phyloP scores from a whole-genome alignment of 2,113 vertebrate genomes.

The Limnothrissa miodon region DNA sequence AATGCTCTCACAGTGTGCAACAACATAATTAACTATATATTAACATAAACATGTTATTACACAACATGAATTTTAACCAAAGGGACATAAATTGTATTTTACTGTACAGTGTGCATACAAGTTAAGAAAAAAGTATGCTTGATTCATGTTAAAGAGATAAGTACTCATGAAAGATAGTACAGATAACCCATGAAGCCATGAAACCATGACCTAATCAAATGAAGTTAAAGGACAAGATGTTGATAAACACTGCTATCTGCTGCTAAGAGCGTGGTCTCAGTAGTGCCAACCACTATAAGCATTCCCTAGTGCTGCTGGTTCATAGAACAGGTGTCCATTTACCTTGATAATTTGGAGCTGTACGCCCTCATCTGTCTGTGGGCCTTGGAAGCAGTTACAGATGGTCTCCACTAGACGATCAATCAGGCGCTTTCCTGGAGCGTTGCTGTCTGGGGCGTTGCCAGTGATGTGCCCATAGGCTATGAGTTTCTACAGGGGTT shows the following conservation, averaged over 20 bases:
- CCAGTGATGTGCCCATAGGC: conserved; percentile 97
- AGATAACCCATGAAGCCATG: neutral
- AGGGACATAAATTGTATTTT: no score
- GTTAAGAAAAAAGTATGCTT: neutral
- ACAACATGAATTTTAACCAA: neutral
- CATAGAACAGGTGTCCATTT: conserved; percentile 28
- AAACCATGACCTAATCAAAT: neutral
- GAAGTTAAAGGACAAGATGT: neutral
- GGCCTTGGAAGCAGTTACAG: conserved; percentile 94
- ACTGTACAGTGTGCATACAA: neutral
- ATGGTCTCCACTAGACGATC: conserved; percentile 94
- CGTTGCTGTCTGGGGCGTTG: conserved; percentile 86
- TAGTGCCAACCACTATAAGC: neutral
- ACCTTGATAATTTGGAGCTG: conserved; percentile 99
- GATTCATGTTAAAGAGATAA: no score
- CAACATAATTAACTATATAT: neutral
- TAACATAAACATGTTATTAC: neutral
- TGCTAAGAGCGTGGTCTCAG: no score
- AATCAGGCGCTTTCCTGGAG: conserved; percentile 88
- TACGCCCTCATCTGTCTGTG: conserved; percentile 95
- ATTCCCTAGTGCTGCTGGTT: neutral
- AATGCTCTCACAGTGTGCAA: neutral
- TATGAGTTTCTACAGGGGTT: conserved; percentile 82
- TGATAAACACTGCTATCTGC: neutral
- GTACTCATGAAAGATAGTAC: neutral